Conservation (phyloP, 2,888 invertebrate genomes). For the Plebejus argus region DNA sequence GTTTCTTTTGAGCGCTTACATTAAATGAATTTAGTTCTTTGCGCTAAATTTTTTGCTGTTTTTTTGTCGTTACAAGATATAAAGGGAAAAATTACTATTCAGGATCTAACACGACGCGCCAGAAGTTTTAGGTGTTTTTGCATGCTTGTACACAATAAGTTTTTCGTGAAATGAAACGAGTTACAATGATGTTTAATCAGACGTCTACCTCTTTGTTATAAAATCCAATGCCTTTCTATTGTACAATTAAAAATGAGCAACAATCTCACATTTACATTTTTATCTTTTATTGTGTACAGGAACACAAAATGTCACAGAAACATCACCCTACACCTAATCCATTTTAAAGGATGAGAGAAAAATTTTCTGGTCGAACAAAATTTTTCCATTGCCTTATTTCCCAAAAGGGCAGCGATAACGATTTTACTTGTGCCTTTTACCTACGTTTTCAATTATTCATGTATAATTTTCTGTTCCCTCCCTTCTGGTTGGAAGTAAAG, state of each 20-base stretch:
- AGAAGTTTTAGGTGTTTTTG: neutral
- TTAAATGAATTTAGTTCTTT: neutral
- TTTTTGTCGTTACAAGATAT: neutral
- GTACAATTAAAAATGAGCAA: neutral
- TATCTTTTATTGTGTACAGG: slow-evolving; percentile 3
- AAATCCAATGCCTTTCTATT: neutral
- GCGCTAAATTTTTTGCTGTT: neutral
- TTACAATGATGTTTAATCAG: neutral
- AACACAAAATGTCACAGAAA: slow-evolving; percentile 13
- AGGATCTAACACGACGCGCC: neutral
- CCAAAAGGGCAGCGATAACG: slow-evolving; percentile 65
- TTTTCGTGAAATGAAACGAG: neutral
- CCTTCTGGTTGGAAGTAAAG: slow-evolving; percentile 42
- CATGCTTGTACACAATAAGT: neutral
- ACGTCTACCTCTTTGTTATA: neutral
- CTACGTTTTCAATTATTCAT: slow-evolving; percentile 75
- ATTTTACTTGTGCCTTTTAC: slow-evolving; percentile 67
- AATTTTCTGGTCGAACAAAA: slow-evolving; percentile 59
- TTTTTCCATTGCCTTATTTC: slow-evolving; percentile 63
- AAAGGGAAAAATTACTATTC: neutral
- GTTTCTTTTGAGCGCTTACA: neutral
- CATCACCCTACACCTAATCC: slow-evolving; percentile 43
- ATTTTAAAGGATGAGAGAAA: slow-evolving; percentile 56
- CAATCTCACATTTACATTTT: neutral
- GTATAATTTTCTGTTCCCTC: slow-evolving; percentile 60